Conservation (phyloP, 2,113 vertebrate genomes). For the Cryptomyrus ogoouensis region DNA sequence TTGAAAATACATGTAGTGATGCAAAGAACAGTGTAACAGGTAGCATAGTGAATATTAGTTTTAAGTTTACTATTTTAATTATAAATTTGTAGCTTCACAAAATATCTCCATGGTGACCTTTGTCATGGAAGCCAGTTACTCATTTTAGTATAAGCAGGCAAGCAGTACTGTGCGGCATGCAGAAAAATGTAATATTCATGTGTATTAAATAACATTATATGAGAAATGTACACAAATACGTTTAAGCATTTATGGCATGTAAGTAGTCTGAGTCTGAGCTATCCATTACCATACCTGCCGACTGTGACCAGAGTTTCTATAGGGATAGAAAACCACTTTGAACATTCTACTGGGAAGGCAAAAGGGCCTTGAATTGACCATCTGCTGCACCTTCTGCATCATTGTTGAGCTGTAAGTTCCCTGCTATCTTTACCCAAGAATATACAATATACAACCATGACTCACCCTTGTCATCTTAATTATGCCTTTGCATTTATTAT, state of each 20-base stretch:
- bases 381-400: neutral
- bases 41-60: neutral
- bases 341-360: neutral
- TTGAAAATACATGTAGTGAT: no score
- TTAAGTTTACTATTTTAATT: neutral
- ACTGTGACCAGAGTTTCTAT: neutral
- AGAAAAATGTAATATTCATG: neutral
- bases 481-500: neutral
- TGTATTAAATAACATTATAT: neutral
- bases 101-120: neutral
- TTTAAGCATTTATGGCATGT: neutral
- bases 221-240: neutral
- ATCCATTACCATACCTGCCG: neutral
- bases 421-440: neutral
- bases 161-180: neutral
- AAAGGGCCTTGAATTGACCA: neutral
- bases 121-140: neutral
- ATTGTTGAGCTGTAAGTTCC: neutral
- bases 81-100: neutral
- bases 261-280: neutral
- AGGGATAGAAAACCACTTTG: neutral
- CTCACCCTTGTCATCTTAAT: neutral
- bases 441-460: neutral
- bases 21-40: neutral
- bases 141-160: neutral